phyloP scores from a whole-genome alignment of 2,797 vertebrate genomes.

The Myotis findleyi region DNA sequence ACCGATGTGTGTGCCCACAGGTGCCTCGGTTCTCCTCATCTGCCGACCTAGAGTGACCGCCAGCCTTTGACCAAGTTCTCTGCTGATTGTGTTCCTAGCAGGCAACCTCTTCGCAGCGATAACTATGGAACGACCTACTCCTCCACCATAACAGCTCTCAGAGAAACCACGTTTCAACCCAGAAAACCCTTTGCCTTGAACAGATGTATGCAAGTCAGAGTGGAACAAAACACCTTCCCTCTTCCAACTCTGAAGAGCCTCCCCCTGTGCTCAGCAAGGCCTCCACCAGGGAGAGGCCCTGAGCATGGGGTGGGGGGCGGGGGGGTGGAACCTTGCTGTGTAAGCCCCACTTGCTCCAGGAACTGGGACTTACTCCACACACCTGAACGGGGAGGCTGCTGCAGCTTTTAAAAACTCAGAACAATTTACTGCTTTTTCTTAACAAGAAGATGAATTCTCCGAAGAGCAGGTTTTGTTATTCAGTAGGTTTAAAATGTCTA shows the following conservation, averaged over 20 bases:
- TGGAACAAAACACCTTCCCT: not conserved
- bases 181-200: constrained; percentile 60
- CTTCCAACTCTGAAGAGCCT: constrained; percentile 11
- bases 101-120: not conserved
- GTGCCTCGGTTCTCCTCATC: not conserved
- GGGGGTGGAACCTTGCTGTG: too few species aligned
- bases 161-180: constrained; percentile 52
- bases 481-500: not conserved
- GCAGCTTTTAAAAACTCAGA: constrained; percentile 62
- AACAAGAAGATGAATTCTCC: constrained; percentile 30
- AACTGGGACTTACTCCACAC: constrained; percentile 10
- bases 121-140: not conserved
- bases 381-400: constrained; percentile 32
- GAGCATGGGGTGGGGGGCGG: too few species aligned
- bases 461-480: not conserved
- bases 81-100: constrained; percentile 7
- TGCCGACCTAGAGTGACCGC: not conserved
- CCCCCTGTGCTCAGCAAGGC: not conserved
- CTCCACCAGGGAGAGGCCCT: not conserved
- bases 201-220: not conserved
- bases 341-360: not conserved
- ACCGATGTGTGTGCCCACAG: not conserved
- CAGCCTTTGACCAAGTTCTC: constrained; percentile 16
- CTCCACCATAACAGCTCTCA: not conserved
- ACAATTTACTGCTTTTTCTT: constrained; percentile 17